These are phyloP conservation scores for Chloroceryle inda DNA, from an alignment of 2,797 vertebrate genomes.

Conservation along the genomic window DNA sequence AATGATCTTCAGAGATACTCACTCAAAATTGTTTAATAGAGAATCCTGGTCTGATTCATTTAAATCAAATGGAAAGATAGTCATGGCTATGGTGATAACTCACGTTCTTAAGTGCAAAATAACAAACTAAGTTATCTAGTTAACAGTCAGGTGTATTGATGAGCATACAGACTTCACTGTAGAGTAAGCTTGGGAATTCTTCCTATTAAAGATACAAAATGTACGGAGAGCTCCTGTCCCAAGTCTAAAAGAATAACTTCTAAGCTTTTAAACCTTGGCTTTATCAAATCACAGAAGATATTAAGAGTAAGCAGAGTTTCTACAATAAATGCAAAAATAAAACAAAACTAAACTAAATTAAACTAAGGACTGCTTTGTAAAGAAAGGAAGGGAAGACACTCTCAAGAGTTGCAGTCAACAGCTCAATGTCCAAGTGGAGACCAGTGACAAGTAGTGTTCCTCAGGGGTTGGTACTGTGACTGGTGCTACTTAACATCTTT, in stretches of 20 bases:
- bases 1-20: background rate
- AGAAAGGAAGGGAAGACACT: background rate
- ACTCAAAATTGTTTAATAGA: background rate
- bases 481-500: too few species aligned
- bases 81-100: background rate
- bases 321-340: background rate
- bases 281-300: background rate
- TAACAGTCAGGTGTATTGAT: background rate
- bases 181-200: background rate
- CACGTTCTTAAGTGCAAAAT: background rate
- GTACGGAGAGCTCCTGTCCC: background rate
- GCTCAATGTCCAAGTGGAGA: background rate
- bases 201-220: background rate
- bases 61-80: background rate
- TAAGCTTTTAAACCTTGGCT: background rate
- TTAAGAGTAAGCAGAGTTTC: background rate
- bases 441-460: too few species aligned
- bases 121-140: background rate
- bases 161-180: background rate
- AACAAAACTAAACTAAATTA: background rate
- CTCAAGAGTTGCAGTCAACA: background rate
- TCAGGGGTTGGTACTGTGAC: too few species aligned
- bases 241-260: background rate
- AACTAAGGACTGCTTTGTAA: background rate
- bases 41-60: background rate